Base-by-base conservation (phyloP, 2,797 vertebrate genomes). In the Myiothlypis coronata region DNA sequence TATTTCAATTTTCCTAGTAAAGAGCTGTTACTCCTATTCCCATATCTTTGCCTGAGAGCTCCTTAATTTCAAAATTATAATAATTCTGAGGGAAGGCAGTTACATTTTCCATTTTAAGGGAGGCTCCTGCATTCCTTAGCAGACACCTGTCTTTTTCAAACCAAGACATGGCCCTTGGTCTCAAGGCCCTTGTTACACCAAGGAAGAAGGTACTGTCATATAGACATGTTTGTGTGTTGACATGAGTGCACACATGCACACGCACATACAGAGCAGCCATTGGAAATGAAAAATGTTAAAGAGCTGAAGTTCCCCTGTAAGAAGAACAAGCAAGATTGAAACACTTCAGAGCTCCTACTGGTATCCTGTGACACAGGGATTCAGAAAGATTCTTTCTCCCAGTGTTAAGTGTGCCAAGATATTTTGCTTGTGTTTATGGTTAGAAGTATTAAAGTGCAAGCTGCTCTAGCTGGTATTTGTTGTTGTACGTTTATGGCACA, bases 221-320 rank as follows among this genome's bases (percentile, higher is more conserved):
- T 22, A 32, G 13, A 7, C 0, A 0, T 2, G 0, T 26, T 7
- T 8, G n/a, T 39, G 20, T 16, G 5, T 35, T 57, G 53, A n/a
- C 28, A 17, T 20, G 24, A 67, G 27, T 4, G 2, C n/a, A 10
- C 5, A 1, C 3, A 2, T 28, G 4, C 21, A 32, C 22, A 6
- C 11, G 3, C 13, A 28, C 22, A 5, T 14, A 8, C 9, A 22
- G 13, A 61, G 16, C 7, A 68, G 67, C 30, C 1, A 3, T 46
- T 52, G 59, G 34, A 60, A 71, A 78, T 74, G 2, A 57, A 37
- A 23, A 26, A 11, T 19, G 0, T 34, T 49, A 5, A 63, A 80
- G 56, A 63, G 41, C 16, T 79, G 43, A 68, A 46, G 27, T 37
- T 63, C 21, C 53, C 84, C 28, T 43, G 1, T 37, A 44, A 61